Base-by-base conservation (phyloP, 37 sponge, comb jelly and placozoan genomes). In the Oopsacas minuta region DNA sequence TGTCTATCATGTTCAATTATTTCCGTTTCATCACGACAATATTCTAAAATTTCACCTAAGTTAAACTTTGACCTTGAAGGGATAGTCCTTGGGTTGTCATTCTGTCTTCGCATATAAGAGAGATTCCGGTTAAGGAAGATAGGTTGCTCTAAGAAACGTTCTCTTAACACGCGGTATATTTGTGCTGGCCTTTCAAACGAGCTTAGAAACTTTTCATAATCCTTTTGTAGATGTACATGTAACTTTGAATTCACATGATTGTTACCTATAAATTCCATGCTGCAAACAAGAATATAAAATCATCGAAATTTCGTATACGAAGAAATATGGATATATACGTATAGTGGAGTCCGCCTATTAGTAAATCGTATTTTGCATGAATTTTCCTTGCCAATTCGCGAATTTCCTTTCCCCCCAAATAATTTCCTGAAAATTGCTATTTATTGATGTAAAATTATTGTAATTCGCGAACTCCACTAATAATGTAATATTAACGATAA, bases 101-200 rank as follows among this genome's bases (percentile, higher is more conserved):
- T 3, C 28, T 61, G 22, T 61, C 22, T 61, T 61, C 75, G 86
- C 92, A 91, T 87, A 81, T 91, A 91, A 0, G 89, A 83, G 17
- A 91, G 82, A 36, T 87, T 91, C 37, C 92, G 46, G 8, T 91
- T 87, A 53, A 91, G 84, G 42, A 91, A 91, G 3, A 91, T 10
- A 17, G 92, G 89, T 89, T 91, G 81, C 28, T 61, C 75, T 12
- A 61, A 61, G 28, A 32, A n/a, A 7, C 75, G 75, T 25, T 61
- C 75, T n/a, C 75, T 61, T 34, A 61, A 61, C 30, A 61, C 75
- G 75, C 75, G 75, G 22, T 61, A 61, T 10, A 61, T 61, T n/a
- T 61, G 75, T 12, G 75, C 75, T 25, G 75, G 75, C 30, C 22
- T 61, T n/a, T 61, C 75, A 61, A 61, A 61, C 30, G 75, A 61